phyloP scores from a whole-genome alignment of 1,140 invertebrate species.

The Condylostylus longicornis region DNA sequence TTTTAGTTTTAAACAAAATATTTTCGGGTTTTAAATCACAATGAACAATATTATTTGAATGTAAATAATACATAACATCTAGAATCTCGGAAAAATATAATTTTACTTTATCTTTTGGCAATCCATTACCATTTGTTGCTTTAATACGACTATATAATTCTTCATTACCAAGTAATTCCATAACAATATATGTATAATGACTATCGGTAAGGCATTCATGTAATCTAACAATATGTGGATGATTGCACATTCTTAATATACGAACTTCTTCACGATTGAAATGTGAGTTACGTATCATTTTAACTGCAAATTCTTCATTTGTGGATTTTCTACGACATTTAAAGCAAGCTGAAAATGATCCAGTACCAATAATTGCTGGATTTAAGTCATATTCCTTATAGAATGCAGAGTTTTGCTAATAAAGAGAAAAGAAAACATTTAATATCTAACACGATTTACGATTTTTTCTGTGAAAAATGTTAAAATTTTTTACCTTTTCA shows the following conservation, averaged over 20 bases:
- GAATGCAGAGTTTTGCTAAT: conserved; percentile 69
- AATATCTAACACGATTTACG: too few species aligned
- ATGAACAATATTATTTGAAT: conserved; percentile 66
- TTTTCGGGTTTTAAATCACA: conserved; percentile 84
- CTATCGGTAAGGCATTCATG: conserved; percentile 69
- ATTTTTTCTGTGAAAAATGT: too few species aligned
- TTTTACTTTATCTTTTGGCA: conserved; percentile 49
- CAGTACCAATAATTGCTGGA: conserved; percentile 59
- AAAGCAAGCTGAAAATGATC: conserved; percentile 77
- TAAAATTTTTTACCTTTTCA: too few species aligned
- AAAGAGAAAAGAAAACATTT: background rate
- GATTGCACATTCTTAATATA: conserved; percentile 83
- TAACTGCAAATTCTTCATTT: conserved; percentile 69
- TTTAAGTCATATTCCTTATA: conserved; percentile 72
- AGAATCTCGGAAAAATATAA: conserved; percentile 56
- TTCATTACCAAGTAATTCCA: conserved; percentile 72
- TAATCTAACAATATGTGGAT: conserved; percentile 75
- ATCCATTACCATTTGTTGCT: conserved; percentile 50
- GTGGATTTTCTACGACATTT: conserved; percentile 62
- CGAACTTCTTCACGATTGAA: conserved; percentile 55
- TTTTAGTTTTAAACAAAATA: conserved; percentile 49
- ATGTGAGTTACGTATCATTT: conserved; percentile 66
- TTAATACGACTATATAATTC: conserved; percentile 63
- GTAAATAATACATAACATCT: conserved; percentile 64
- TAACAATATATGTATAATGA: conserved; percentile 69